Base-by-base conservation (phyloP, 2,888 invertebrate genomes). In the Octodonta nipae region DNA sequence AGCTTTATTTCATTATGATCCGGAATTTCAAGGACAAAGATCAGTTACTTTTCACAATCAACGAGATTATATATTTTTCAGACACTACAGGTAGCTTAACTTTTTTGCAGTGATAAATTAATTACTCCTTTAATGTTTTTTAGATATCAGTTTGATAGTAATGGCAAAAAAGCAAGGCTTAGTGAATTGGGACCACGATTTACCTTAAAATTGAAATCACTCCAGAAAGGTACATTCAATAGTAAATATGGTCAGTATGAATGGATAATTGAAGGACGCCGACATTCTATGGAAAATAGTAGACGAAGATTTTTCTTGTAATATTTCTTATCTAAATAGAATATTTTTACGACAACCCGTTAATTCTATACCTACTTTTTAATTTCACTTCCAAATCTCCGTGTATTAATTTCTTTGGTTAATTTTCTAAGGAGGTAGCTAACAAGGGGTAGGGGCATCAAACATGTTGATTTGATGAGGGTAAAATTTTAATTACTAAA, bases 11-110 rank as follows among this genome's bases (percentile, higher is more conserved):
- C 93, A 95, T 60, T 88, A 89, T 60, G 80, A 88, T 60, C 96
- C 98, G 0, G 80, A 98, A 61, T 99, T 93, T 63, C 76, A 76
- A 42, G 96, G 96, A 1, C 71, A 92, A 3, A 71, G 95, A 39
- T 89, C 81, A 1, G 89, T 92, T 39, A 95, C 96, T 15, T 95
- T 99, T 60, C 98, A 99, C 63, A 98, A 99, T 66, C 98, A 99
- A 61, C 70, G 98, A 37, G 98, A 99, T 66, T 98, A 86, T 58
- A 88, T 98, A 49, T 98, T 99, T 66, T 95, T 99, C 59, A 75
- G 98, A 35, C 95, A 98, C 63, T 95, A 98, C 62, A 76, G 92
- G 77, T 61, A 46, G 46, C 11, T 15, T 11, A 13, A 22, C 22
- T 22, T 11, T 10, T 20, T n/a, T 22, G 11, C 4, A 4, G 10